A percentile compares a stretch with the other conserved stretches of the same genome.
Evolutionary conservation across 37 sponge, comb jelly and placozoan species (phyloP).

Genomic region (Tethya wilhelma): DNA sequence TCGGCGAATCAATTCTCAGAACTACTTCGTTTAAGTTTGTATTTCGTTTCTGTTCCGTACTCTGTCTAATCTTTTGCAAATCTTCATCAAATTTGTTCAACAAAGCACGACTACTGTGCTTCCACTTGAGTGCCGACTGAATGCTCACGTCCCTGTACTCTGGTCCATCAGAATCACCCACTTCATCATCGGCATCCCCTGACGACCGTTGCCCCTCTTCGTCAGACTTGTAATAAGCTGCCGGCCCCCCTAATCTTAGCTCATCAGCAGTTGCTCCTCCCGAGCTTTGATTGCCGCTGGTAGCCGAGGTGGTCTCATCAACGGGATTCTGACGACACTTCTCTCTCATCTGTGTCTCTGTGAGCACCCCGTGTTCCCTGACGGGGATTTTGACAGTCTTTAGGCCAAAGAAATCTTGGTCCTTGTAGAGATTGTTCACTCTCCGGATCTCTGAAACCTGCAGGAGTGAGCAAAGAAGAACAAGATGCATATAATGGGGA

Average conservation of each 20-base stretch:
- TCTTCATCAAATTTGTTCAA: slow-evolving; percentile 68
- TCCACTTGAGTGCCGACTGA: slow-evolving; percentile 76
- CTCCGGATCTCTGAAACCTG: slow-evolving; percentile 79
- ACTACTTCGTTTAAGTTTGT: slow-evolving; percentile 27
- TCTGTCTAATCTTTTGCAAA: slow-evolving; percentile 65
- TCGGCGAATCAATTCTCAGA: slow-evolving; percentile 30
- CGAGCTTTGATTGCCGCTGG: slow-evolving; percentile 16
- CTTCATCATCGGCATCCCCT: slow-evolving; percentile 62
- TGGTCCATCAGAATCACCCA: slow-evolving; percentile 48
- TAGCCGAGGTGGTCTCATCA: slow-evolving; percentile 7
- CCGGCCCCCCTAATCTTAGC: slow-evolving; percentile 47
- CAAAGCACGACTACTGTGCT: slow-evolving; percentile 48
- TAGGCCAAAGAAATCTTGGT: slow-evolving; percentile 79
- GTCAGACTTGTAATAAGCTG: slow-evolving; percentile 53
- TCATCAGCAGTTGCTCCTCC: slow-evolving; percentile 46
- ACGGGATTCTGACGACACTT: slow-evolving; percentile 44
- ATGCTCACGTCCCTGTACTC: slow-evolving; percentile 53
- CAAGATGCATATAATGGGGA: too few species aligned
- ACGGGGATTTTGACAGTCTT: slow-evolving; percentile 78
- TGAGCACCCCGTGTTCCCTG: slow-evolving; percentile 63
- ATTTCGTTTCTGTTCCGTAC: slow-evolving; percentile 24
- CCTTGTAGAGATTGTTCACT: slow-evolving; percentile 78
- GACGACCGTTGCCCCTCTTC: slow-evolving; percentile 15
- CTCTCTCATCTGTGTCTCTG: slow-evolving; percentile 59
- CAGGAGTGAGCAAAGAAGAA: too few species aligned